Evolutionary conservation across 2,113 vertebrate genomes (phyloP), one percentile per base, ranked within the genome.

Genomic region (Anarhynchus alexandrinus): DNA sequence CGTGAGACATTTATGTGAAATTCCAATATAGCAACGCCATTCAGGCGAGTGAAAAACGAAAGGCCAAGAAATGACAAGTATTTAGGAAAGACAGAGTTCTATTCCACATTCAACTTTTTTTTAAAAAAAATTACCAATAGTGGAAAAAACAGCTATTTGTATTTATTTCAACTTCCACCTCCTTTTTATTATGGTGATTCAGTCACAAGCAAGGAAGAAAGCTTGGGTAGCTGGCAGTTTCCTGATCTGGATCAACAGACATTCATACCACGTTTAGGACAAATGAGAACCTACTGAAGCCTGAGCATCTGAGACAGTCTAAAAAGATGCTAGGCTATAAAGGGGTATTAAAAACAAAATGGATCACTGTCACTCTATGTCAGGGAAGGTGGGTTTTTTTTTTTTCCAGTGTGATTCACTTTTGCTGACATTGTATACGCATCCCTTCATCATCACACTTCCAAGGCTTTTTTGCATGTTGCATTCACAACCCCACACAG

Each of bases 401-500:
- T 30, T 3, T 21, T 45, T 13, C 20, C 55, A 38, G 8, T 6
- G 7, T 10, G 61, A 80, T 58, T 54, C 36, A 29, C 10, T 82
- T 66, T 8, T 67, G 23, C 49, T 27, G 38, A 64, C n/a, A 30
- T 5, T 22, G 29, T 27, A n/a, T 20, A 64, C 18, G 25, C 49
- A 51, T 47, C 21, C 32, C 29, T 82, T 76, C 15, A 4, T 16
- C 38, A 26, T 25, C 11, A 29, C 25, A 45, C 30, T 47, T 89
- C 12, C 34, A 34, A 36, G 36, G 25, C 5, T 8, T 42, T 86
- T 83, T 52, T 43, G 15, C 51, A 16, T 2, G 7, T 32, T n/a
- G 8, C 4, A 0, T 30, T 82, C 17, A 49, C 2, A 2, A 26
- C 5, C 29, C 38, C 3, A 1, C 1, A 2, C 6, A n/a, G 27